Percentiles rank a stretch among this genome's conserved stretches.
Conservation (phyloP, 2,797 vertebrate species). For the Gymnoscopelus braueri region DNA sequence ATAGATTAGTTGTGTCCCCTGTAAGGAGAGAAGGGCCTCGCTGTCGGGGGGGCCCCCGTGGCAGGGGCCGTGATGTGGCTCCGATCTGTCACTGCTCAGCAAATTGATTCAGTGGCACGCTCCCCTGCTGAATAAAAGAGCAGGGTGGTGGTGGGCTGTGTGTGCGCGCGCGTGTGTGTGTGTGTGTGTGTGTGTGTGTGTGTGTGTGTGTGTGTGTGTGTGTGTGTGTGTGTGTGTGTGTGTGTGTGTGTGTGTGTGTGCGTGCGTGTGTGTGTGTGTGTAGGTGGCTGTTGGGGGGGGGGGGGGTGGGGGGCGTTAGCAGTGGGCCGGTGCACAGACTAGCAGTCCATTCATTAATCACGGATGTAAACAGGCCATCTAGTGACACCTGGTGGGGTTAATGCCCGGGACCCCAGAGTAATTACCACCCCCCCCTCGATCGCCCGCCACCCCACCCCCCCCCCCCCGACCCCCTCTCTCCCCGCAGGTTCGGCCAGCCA, state of each 20-base stretch:
- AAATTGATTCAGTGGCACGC: slow-evolving; percentile 86
- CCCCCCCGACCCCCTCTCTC: slow-evolving; percentile 70
- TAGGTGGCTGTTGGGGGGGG: slow-evolving; percentile 44
- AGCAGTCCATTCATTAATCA: slow-evolving; percentile 96
- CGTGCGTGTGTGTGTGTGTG: slow-evolving; percentile 35
- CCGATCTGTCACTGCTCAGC: slow-evolving; percentile 78
- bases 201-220: background rate
- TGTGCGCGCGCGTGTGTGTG: no score
- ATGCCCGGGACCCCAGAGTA: slow-evolving; percentile 88
- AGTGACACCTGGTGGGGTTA: slow-evolving; percentile 94
- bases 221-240: slow-evolving; percentile 26
- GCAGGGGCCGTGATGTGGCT: slow-evolving; percentile 61
- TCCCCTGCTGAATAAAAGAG: slow-evolving; percentile 74
- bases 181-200: slow-evolving; percentile 29
- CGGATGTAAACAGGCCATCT: slow-evolving; percentile 87
- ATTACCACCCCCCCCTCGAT: slow-evolving; percentile 81
- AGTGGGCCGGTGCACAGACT: slow-evolving; percentile 60
- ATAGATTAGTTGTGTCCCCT: slow-evolving; percentile 43
- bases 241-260: no score
- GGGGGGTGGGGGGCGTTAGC: slow-evolving; percentile 31
- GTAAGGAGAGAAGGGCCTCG: slow-evolving; percentile 55
- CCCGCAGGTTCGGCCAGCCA: slow-evolving; percentile 75
- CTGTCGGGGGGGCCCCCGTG: slow-evolving; percentile 40
- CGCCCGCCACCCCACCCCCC: slow-evolving; percentile 55
- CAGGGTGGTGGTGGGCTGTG: slow-evolving; percentile 8